Evolutionary conservation across 30 jellyfish, hydroid and myxozoan species (phyloP).

Genomic region (Pelagia noctiluca): DNA sequence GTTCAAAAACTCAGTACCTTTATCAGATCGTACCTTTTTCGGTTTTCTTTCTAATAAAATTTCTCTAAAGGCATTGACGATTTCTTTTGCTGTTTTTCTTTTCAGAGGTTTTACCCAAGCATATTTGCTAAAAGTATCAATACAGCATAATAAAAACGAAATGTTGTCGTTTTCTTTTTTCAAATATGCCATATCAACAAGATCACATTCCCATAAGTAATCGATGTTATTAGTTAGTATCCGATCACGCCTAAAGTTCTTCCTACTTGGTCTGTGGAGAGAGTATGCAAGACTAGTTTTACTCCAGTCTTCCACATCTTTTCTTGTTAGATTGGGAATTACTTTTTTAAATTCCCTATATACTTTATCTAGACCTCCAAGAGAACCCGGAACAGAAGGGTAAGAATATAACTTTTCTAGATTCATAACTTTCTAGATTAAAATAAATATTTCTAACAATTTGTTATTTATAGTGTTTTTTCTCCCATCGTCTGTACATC

Average conservation of each 20-base stretch:
- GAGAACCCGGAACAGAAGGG: conserved; percentile 39
- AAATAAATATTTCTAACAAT: conserved; percentile 20
- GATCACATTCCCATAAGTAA: conserved; percentile 51
- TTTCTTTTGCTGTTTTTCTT: conserved; percentile 20
- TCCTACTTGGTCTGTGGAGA: conserved; percentile 58
- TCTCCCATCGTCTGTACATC: not conserved
- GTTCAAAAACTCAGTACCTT: not conserved
- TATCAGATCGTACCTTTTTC: not conserved
- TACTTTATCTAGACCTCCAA: conserved; percentile 39
- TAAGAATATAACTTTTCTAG: conserved; percentile 1
- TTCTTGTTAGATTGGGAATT: conserved; percentile 24
- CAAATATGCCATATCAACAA: conserved; percentile 32
- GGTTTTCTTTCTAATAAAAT: conserved; percentile 4
- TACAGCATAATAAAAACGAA: conserved; percentile 31
- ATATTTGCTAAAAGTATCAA: conserved; percentile 57
- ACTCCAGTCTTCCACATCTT: conserved; percentile 35
- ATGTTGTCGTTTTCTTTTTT: conserved; percentile 33
- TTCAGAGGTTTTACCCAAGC: conserved; percentile 68
- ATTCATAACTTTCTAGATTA: not conserved
- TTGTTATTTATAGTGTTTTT: not conserved
- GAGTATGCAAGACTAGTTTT: conserved; percentile 38
- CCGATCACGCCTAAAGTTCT: conserved; percentile 35
- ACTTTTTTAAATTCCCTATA: conserved; percentile 44
- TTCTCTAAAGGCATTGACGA: conserved; percentile 14
- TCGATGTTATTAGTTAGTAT: conserved; percentile 46